Evolutionary conservation across 1,140 invertebrate genomes (phyloP), one percentile per base, ranked within the genome.

Genomic region (Pararge aegeria): DNA sequence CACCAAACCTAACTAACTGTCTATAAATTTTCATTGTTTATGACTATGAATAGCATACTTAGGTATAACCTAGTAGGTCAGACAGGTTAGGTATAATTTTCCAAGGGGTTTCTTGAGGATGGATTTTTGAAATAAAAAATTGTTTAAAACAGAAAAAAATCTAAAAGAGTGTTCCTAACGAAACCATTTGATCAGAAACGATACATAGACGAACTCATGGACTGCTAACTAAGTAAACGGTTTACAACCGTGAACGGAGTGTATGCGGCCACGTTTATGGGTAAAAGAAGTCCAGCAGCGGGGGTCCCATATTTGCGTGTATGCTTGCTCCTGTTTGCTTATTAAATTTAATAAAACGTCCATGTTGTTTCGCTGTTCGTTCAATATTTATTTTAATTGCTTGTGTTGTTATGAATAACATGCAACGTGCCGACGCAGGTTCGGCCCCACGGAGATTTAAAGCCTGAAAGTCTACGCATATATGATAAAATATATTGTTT

Each of bases 321-420:
- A 49, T 49, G 40, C 46, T 29, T 59, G 58, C 52, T 54, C 40
- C 52, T 34, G 58, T 61, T 61, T 55, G 51, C 52, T 61, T 38
- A 54, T 48, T 49, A 34, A 54, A 61, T 61, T 61, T 61, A 54
- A 55, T 54, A 49, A 61, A 54, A 20, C 20, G 24, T 53, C 40
- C 38, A 37, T 27, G 49, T 48, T 60, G 50, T 34, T 30, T 6
- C 18, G 38, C 21, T 54, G 37, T 48, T 52, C 44, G 37, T 51
- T 51, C 24, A 58, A 51, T 58, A 50, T 58, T 58, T 51, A 44
- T 40, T 51, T 58, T 58, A 58, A 58, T 58, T 58, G 49, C 56
- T 42, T 40, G 16, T 30, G 30, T 21, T 52, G 46, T 50, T 50
- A 40, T 38, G 48, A 58, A 5, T 48, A 48, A 48, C 20, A 24